Evolutionary conservation across 2,113 vertebrate genomes (phyloP).

Genomic region (Columbina picui): DNA sequence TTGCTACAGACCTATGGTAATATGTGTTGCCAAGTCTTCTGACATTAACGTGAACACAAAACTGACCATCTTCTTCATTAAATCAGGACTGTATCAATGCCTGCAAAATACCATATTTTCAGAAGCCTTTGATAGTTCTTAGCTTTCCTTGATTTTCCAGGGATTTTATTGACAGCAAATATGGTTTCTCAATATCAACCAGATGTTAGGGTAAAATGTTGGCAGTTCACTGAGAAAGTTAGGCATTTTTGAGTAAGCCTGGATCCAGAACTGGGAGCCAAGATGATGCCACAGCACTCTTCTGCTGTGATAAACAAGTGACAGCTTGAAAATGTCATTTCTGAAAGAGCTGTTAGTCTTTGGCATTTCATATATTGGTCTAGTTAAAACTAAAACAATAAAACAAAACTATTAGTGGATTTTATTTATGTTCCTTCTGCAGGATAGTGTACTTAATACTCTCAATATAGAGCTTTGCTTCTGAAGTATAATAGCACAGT

Average conservation of each 20-base stretch:
- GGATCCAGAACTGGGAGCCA: neutral
- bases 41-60: neutral
- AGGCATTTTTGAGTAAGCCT: neutral
- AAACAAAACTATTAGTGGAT: neutral
- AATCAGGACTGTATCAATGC: neutral
- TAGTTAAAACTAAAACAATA: conserved; percentile 12
- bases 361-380: neutral
- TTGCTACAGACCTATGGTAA: neutral
- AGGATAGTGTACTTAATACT: neutral
- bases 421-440: neutral
- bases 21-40: neutral
- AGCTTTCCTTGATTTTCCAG: neutral
- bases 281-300: neutral
- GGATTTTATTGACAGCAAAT: neutral
- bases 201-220: neutral
- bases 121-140: neutral
- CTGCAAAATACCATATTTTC: neutral
- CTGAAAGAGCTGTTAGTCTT: neutral
- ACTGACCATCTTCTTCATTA: neutral
- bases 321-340: conserved; percentile 15
- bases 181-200: neutral
- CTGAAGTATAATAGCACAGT: neutral
- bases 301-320: neutral
- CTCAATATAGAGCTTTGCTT: neutral
- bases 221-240: neutral